Percentiles rank a stretch among this genome's conserved stretches.
Evolutionary conservation across 2,888 invertebrate species (phyloP).

Genomic region (Rotaria sp.): DNA sequence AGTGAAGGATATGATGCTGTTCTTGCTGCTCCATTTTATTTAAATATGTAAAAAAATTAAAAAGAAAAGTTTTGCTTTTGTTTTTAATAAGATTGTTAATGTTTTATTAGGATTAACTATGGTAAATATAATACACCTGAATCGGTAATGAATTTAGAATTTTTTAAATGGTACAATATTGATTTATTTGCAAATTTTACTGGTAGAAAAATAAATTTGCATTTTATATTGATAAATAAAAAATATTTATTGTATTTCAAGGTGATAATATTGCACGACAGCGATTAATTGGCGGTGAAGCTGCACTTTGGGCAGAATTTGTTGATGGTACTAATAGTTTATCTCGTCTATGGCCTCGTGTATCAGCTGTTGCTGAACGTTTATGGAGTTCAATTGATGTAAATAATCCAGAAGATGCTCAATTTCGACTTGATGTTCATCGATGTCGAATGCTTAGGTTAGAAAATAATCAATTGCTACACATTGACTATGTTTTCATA

Average conservation of each 20-base stretch:
- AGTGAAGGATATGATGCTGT: constrained; percentile 48
- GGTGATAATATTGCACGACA: constrained; percentile 35
- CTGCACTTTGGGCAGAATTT: constrained; percentile 55
- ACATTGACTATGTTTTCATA: no score
- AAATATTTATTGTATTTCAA: constrained; percentile 43
- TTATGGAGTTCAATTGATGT: constrained; percentile 45
- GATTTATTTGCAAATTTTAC: constrained; percentile 39
- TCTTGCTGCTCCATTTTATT: constrained; percentile 52
- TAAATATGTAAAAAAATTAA: constrained; percentile 48
- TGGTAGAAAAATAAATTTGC: not conserved
- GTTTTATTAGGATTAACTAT: not conserved
- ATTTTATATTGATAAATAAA: not conserved
- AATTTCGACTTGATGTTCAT: constrained; percentile 46
- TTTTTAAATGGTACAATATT: constrained; percentile 51
- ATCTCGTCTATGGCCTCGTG: constrained; percentile 47
- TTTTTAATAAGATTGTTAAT: no score
- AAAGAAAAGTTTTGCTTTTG: not conserved
- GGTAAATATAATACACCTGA: constrained; percentile 13
- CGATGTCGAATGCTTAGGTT: constrained; percentile 46
- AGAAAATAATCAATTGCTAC: not conserved
- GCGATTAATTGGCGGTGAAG: constrained; percentile 55
- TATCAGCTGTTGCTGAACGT: constrained; percentile 49
- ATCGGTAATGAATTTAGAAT: constrained; percentile 44
- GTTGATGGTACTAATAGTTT: constrained; percentile 60
- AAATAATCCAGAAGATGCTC: constrained; percentile 43